Evolutionary conservation across 2,888 invertebrate species (phyloP).

Genomic region (Halictus ligatus): DNA sequence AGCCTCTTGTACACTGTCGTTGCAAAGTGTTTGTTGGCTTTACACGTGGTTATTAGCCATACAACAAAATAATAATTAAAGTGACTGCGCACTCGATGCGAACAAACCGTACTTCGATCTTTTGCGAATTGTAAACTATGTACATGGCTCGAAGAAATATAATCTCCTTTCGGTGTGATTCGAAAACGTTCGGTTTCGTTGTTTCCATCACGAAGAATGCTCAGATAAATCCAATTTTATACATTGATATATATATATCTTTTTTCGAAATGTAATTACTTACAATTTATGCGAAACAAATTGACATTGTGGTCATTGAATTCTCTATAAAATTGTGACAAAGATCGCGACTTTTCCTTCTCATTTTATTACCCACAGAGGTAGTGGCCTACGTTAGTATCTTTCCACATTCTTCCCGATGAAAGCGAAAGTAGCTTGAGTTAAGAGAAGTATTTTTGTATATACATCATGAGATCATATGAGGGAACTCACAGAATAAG

Average conservation of each 20-base stretch:
- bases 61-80: conserved; percentile 58
- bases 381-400: background rate
- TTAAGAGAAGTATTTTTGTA: conserved; percentile 9
- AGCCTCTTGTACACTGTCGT: conserved; percentile 42
- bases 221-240: background rate
- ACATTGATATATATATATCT: too few relatives aligned
- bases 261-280: background rate
- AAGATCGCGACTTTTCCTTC: background rate
- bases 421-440: conserved; percentile 25
- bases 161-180: background rate
- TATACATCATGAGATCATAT: background rate
- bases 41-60: conserved; percentile 47
- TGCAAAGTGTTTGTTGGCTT: conserved; percentile 37
- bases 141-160: conserved; percentile 18
- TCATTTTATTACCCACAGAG: background rate
- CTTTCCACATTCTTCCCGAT: conserved; percentile 24
- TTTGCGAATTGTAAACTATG: background rate
- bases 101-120: conserved; percentile 2
- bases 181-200: background rate
- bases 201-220: conserved; percentile 23
- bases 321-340: background rate
- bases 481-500: conserved; percentile 94
- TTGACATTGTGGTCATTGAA: background rate
- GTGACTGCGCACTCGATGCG: conserved; percentile 36
- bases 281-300: background rate